phyloP scores from a whole-genome alignment of 2,113 vertebrate species.

The Pterophyllum scalare region DNA sequence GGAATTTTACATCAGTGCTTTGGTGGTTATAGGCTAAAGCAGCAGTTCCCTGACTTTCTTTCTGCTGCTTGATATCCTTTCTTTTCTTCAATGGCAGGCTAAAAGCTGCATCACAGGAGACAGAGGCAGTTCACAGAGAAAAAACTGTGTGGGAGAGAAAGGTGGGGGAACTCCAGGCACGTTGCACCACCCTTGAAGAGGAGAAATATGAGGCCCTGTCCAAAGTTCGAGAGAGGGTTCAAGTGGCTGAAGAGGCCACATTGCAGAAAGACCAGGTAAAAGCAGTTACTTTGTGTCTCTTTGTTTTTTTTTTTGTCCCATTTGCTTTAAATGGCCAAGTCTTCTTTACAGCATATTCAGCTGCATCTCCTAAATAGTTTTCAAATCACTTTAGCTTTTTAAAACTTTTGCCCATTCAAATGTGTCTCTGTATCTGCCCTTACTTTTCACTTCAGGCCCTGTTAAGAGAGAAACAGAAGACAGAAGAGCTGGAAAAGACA shows the following conservation, averaged over 20 bases:
- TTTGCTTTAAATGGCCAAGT: background rate
- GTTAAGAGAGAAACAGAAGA: conserved; percentile 89
- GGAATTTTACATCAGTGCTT: background rate
- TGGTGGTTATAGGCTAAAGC: background rate
- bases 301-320: background rate
- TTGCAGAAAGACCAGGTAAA: conserved; percentile 90
- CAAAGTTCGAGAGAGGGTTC: conserved; percentile 86
- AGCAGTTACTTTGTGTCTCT: background rate
- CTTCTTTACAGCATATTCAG: background rate
- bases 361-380: background rate
- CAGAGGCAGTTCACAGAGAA: conserved; percentile 82
- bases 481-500: conserved; percentile 87
- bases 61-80: background rate
- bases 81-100: conserved; percentile 61
- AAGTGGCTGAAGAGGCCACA: conserved; percentile 89
- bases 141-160: conserved; percentile 84
- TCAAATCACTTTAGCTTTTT: background rate
- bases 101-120: conserved; percentile 80
- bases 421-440: background rate
- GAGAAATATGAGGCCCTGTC: conserved; percentile 86
- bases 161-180: conserved; percentile 84
- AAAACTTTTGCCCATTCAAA: background rate
- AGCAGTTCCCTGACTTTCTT: background rate
- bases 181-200: conserved; percentile 79
- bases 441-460: conserved; percentile 80